Conservation (phyloP, 2,113 vertebrate genomes). For the Rhombomys opimus region DNA sequence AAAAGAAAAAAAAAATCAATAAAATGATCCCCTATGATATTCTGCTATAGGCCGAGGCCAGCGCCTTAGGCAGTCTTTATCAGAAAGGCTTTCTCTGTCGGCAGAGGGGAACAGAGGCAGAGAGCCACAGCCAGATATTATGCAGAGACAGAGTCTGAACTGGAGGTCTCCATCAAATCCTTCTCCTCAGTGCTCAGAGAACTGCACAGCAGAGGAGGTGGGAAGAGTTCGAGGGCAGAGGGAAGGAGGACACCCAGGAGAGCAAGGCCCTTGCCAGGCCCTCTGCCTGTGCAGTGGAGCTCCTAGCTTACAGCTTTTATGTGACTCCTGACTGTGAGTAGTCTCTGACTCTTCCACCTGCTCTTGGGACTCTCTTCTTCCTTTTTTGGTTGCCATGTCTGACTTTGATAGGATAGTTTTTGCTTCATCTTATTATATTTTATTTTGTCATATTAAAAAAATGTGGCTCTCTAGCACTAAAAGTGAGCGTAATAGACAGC, state of each 20-base stretch:
- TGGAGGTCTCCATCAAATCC: not conserved
- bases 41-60: not conserved
- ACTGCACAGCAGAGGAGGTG: not conserved
- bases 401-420: not conserved
- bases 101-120: not conserved
- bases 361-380: not conserved
- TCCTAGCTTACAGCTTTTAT: not conserved
- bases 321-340: not conserved
- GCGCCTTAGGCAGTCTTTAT: not conserved
- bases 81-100: not conserved
- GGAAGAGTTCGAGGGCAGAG: not conserved
- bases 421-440: not conserved
- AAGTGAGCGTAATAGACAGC: not conserved
- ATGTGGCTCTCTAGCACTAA: not conserved
- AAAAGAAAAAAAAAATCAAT: not conserved
- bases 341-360: not conserved
- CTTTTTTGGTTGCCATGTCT: not conserved
- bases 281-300: not conserved
- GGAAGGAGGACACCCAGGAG: not conserved
- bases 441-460: not conserved
- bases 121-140: not conserved
- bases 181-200: not conserved
- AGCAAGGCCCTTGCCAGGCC: not conserved
- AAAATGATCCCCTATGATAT: not conserved
- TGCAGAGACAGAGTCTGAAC: not conserved